Base-by-base conservation (phyloP, 2,888 invertebrate genomes). In the Yponomeuta cagnagella region DNA sequence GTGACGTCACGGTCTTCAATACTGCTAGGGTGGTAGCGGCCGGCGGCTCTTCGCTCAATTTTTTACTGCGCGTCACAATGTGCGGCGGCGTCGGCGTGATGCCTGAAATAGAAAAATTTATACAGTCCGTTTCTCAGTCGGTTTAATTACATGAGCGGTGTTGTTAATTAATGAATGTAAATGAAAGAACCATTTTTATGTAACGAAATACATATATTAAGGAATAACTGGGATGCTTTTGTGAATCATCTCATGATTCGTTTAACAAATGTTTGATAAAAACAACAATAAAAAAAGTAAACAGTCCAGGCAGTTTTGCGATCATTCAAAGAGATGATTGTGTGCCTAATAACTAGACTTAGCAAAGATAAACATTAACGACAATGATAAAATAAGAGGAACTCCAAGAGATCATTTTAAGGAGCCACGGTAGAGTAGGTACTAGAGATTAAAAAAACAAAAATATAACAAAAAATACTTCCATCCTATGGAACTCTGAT, bases 1-100 rank as follows among this genome's bases (percentile, higher is more conserved):
- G 43, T 15, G 43, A 33, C 31, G 58, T 65, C 43, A 70, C 64
- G 64, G 43, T 37, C 48, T 71, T 68, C 68, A 67, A 68, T 48
- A 70, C 70, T 48, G 70, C 70, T 9, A 73, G 70, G n/a, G 70
- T 73, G 69, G 73, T 66, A 69, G 71, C 70, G 15, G 72, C 48
- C 63, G 73, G 71, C 64, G 76, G 73, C 73, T 85, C 85, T 75
- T 87, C 88, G 73, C 78, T 79, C 69, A 80, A 8, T 77, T 84
- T 86, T 85, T 87, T 89, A 82, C 87, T 89, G 74, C 87, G 85
- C 73, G 91, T 89, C 81, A 89, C 81, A 79, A 89, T 86, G 82
- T 81, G 83, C 76, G 84, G 81, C 75, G 81, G 72, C 58, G 64
- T 58, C 33, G 58, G 33, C n/a, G 58, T 10, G 48, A 23, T 31